Evolutionary conservation across 2,888 invertebrate genomes (phyloP).

Genomic region (Timema cristinae): DNA sequence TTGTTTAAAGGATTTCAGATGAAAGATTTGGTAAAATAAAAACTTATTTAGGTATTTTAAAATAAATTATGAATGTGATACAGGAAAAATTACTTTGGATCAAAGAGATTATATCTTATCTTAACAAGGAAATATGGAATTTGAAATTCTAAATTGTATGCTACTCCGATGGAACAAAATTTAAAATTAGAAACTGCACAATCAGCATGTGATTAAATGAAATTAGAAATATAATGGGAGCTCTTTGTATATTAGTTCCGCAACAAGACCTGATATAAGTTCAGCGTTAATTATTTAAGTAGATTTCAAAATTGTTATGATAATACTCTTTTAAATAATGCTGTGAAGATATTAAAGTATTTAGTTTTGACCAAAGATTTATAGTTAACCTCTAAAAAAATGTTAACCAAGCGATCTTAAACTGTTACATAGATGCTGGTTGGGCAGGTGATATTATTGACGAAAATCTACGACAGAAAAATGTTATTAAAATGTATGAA

Average conservation of each 20-base stretch:
- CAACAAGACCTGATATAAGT: conserved; percentile 2
- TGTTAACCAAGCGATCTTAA: background rate
- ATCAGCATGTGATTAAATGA: background rate
- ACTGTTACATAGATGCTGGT: background rate
- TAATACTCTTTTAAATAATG: background rate
- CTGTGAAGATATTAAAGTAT: background rate
- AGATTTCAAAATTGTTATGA: background rate
- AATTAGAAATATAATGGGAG: background rate
- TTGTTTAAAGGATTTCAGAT: conserved; percentile 11
- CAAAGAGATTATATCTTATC: background rate
- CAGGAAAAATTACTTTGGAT: background rate
- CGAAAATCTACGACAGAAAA: background rate
- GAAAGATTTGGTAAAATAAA: conserved; percentile 10
- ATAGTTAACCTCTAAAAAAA: background rate
- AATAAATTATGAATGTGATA: too few relatives aligned
- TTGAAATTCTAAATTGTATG: too few relatives aligned
- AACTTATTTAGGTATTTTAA: conserved; percentile 13
- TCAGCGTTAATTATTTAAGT: background rate
- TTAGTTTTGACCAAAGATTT: background rate
- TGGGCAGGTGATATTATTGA: background rate
- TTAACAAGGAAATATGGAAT: too few relatives aligned
- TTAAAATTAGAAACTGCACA: too few relatives aligned
- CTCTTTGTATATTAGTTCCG: background rate
- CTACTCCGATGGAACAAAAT: too few relatives aligned
- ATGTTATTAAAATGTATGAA: background rate